A percentile compares a stretch with the other conserved stretches of the same genome.
phyloP scores from a whole-genome alignment of 2,797 vertebrate species.

The Tenualosa ilisha region DNA sequence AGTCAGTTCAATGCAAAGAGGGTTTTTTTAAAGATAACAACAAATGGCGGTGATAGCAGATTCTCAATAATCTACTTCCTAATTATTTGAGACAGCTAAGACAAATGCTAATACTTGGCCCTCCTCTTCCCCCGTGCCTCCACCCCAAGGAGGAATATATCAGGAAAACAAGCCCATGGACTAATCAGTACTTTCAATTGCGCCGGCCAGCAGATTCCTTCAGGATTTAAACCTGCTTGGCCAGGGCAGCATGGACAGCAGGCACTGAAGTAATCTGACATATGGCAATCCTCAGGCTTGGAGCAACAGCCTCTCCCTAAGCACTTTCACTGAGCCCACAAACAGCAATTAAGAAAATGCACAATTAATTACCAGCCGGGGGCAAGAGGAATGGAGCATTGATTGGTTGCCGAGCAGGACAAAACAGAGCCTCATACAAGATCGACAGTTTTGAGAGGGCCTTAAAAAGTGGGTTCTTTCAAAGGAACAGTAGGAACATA shows the following conservation, averaged over 20 bases:
- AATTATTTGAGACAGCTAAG: conserved; percentile 24
- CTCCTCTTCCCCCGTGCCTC: not conserved
- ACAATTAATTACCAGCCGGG: conserved; percentile 70
- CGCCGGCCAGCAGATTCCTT: conserved; percentile 41
- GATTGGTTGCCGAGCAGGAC: conserved; percentile 32
- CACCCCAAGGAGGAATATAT: conserved; percentile 30
- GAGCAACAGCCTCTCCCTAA: conserved; percentile 35
- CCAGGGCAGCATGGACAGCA: conserved; percentile 36
- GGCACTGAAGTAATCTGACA: conserved; percentile 42
- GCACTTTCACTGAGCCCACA: conserved; percentile 38
- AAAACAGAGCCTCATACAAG: conserved; percentile 24
- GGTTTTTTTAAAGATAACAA: not conserved
- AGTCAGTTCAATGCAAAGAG: not conserved
- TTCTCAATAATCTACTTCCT: conserved; percentile 12
- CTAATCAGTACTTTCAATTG: conserved; percentile 42
- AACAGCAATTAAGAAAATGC: conserved; percentile 72
- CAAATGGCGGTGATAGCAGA: not conserved
- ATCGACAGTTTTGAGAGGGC: not conserved
- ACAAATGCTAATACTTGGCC: conserved; percentile 23
- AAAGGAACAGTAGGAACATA: not conserved
- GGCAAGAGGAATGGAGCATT: conserved; percentile 63
- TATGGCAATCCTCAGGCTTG: conserved; percentile 32
- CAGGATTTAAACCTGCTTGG: conserved; percentile 42
- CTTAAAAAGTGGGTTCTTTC: not conserved
- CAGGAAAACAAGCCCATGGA: conserved; percentile 34